Evolutionary conservation across 2,888 invertebrate species (phyloP), one percentile per base, ranked within the genome.

Genomic region (Dolichomitus sp.): DNA sequence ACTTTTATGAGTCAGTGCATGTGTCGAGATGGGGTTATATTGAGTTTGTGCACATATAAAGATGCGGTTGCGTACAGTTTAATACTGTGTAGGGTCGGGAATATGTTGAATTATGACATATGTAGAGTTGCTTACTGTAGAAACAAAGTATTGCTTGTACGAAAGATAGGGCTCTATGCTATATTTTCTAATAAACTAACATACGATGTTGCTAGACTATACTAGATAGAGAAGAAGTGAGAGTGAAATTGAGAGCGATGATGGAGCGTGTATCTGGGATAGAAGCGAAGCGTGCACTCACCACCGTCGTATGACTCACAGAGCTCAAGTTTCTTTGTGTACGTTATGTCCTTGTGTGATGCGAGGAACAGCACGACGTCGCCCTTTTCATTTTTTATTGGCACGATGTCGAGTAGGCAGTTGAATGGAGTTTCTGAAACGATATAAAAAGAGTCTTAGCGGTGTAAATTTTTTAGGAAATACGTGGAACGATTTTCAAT

Each of bases 371-470:
- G 95, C 40, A 99, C 99, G 92, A 99, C 99, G 95, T 99, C 98
- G 85, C 98, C 96, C 94, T 99, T 99, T 94, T 99, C 99, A 95
- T 99, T 99, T 95, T 99, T 99, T 94, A 99, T 99, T 92, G 99
- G 99, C 85, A 99, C 99, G 94, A 99, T 98, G 95, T 99, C 99
- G 94, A 99, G 96, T 89, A 99, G 96, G 94, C 99, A 99, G 97
- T 98, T 98, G 94, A 99, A 99, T 73, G 98, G 97, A 88, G 96
- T 96, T 87, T 98, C 98, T 98, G 95, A 65, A 94, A 79, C 27
- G 14, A 69, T 45, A 42, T 17, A 17, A 63, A 93, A 79, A 77
- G 69, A 75, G 59, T 54, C 27, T 14, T 50, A 23, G 52, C 50
- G 42, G 4, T 17, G 23, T 70, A 14, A 45, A 37, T 19, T 37